Evolutionary conservation across 2,113 vertebrate genomes (phyloP).

Genomic region (Picathartes gymnocephalus): DNA sequence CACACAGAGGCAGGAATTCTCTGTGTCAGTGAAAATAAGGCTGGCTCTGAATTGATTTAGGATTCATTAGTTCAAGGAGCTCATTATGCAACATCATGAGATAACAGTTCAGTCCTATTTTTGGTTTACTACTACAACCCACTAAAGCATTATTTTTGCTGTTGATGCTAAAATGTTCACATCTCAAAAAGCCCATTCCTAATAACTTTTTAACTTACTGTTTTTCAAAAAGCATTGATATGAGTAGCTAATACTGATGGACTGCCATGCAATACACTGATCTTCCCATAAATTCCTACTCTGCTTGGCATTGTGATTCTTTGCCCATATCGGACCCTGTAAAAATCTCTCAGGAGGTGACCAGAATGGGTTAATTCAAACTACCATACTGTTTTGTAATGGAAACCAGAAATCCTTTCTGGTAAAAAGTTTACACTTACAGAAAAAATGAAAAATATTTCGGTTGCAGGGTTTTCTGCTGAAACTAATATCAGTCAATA

Average conservation of each 20-base stretch:
- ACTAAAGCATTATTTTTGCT: background rate
- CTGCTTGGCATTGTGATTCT: background rate
- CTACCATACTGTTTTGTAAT: background rate
- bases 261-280: background rate
- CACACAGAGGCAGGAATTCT: background rate
- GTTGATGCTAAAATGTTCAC: background rate
- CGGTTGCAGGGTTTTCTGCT: background rate
- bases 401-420: background rate
- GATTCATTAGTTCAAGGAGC: constrained; percentile 50
- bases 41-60: background rate
- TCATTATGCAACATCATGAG: background rate
- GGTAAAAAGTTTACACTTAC: background rate
- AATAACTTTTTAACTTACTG: background rate
- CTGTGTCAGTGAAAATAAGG: background rate
- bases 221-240: background rate
- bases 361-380: background rate
- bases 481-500: background rate
- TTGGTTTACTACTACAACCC: background rate
- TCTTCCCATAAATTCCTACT: background rate
- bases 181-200: background rate
- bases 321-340: background rate
- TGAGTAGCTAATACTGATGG: background rate
- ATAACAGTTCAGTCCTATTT: background rate
- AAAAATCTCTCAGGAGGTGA: background rate
- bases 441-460: background rate